Conservation (phyloP, 2,113 vertebrate species). For the Pogonocichla stellata region DNA sequence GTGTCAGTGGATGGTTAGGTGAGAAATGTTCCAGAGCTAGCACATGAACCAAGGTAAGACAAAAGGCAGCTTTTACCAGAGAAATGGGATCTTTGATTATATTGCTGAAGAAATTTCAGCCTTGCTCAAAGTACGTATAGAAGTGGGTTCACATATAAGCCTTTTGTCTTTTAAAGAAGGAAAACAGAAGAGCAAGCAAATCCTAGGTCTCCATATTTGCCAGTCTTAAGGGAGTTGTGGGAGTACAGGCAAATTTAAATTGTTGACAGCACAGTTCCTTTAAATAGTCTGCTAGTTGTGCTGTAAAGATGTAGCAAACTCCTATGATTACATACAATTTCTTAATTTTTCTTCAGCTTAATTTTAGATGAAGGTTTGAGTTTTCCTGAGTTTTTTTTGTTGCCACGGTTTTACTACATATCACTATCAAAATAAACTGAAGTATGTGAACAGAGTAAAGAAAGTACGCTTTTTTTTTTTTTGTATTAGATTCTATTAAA, state of each 20-base stretch:
- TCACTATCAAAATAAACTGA: background rate
- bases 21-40: background rate
- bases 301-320: background rate
- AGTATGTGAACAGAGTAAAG: background rate
- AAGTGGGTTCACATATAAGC: background rate
- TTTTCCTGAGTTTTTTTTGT: background rate
- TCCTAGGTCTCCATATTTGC: background rate
- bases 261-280: background rate
- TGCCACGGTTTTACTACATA: background rate
- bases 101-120: background rate
- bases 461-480: rapidly evolving
- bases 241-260: background rate
- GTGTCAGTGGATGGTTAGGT: background rate
- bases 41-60: background rate
- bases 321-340: background rate
- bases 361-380: background rate
- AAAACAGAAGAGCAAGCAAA: background rate
- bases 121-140: background rate
- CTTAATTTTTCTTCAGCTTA: background rate
- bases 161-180: background rate
- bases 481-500: background rate
- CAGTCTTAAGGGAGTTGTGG: background rate
- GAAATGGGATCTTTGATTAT: background rate
- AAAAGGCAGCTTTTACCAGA: background rate
- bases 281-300: background rate